phyloP scores from a whole-genome alignment of 2,888 invertebrate species.

The Ferdinandea cuprea region DNA sequence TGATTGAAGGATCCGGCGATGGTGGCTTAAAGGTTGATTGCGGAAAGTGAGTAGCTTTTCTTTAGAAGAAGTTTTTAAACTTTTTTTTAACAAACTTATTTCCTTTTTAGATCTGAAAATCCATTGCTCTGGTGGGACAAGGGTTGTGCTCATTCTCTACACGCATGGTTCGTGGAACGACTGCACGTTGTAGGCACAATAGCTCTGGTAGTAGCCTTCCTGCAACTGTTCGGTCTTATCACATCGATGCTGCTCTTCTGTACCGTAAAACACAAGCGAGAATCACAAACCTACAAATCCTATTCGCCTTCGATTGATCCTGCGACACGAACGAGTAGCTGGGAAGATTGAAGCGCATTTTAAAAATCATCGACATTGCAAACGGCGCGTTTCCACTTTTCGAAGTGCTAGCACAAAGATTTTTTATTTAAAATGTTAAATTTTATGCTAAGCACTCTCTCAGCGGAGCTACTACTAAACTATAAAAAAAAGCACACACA shows the following conservation, averaged over 20 bases:
- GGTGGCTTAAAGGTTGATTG: slow-evolving; percentile 81
- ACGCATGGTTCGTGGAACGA: slow-evolving; percentile 90
- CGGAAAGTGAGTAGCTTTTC: slow-evolving; percentile 79
- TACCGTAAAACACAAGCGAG: slow-evolving; percentile 87
- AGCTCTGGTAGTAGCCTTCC: slow-evolving; percentile 89
- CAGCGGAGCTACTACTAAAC: slow-evolving; percentile 45
- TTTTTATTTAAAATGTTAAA: slow-evolving; percentile 18
- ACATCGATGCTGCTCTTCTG: slow-evolving; percentile 91
- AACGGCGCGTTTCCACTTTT: slow-evolving; percentile 24
- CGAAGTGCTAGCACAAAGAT: slow-evolving; percentile 56
- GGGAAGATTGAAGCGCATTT: slow-evolving; percentile 81
- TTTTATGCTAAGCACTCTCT: slow-evolving; percentile 44
- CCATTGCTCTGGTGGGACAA: slow-evolving; percentile 86
- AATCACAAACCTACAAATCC: slow-evolving; percentile 88
- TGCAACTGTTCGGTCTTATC: slow-evolving; percentile 90
- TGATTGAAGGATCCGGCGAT: slow-evolving; percentile 83
- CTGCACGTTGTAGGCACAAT: slow-evolving; percentile 91
- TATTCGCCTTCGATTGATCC: slow-evolving; percentile 84
- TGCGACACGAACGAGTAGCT: slow-evolving; percentile 82
- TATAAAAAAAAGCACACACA: slow-evolving; percentile 61
- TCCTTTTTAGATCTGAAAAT: slow-evolving; percentile 81
- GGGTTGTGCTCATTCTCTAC: slow-evolving; percentile 90
- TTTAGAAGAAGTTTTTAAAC: neutral
- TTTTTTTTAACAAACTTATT: neutral
- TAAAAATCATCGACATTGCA: slow-evolving; percentile 9